phyloP scores from a whole-genome alignment of 2,888 invertebrate species.

The Noctua janthina region DNA sequence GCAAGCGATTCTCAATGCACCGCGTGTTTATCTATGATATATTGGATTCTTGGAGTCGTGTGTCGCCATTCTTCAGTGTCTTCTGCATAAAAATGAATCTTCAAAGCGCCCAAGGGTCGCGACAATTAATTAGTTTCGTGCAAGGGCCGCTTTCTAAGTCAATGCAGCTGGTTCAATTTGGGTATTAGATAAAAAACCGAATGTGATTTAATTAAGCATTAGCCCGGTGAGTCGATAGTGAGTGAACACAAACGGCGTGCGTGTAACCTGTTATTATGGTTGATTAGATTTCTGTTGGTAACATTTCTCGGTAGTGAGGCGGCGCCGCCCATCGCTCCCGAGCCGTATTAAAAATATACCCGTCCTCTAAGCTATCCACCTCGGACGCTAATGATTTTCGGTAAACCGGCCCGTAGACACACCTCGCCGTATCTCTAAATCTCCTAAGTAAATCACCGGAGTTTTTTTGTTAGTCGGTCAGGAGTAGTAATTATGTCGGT shows the following conservation, averaged over 20 bases:
- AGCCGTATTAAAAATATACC: constrained; percentile 89
- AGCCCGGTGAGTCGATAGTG: constrained; percentile 85
- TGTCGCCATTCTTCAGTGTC: constrained; percentile 75
- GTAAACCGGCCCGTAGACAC: constrained; percentile 88
- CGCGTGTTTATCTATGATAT: constrained; percentile 85
- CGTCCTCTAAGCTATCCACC: constrained; percentile 87
- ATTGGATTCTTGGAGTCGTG: constrained; percentile 80
- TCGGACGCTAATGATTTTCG: constrained; percentile 89
- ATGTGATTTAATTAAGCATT: constrained; percentile 90
- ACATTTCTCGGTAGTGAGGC: constrained; percentile 90
- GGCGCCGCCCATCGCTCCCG: constrained; percentile 90
- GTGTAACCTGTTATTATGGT: constrained; percentile 90
- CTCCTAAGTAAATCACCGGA: constrained; percentile 88
- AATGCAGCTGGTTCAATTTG: constrained; percentile 81
- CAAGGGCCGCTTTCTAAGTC: constrained; percentile 70
- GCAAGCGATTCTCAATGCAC: constrained; percentile 76
- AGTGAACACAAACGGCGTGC: constrained; percentile 88
- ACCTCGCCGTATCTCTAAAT: constrained; percentile 86
- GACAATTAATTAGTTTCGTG: constrained; percentile 73
- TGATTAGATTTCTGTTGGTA: constrained; percentile 91
- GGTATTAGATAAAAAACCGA: constrained; percentile 83
- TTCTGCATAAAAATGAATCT: constrained; percentile 69
- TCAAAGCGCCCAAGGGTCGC: constrained; percentile 65
- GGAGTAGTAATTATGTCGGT: constrained; percentile 90
- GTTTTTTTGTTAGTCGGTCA: constrained; percentile 85